Evolutionary conservation across 2,888 invertebrate genomes (phyloP).

Genomic region (Argynnis bischoffii): DNA sequence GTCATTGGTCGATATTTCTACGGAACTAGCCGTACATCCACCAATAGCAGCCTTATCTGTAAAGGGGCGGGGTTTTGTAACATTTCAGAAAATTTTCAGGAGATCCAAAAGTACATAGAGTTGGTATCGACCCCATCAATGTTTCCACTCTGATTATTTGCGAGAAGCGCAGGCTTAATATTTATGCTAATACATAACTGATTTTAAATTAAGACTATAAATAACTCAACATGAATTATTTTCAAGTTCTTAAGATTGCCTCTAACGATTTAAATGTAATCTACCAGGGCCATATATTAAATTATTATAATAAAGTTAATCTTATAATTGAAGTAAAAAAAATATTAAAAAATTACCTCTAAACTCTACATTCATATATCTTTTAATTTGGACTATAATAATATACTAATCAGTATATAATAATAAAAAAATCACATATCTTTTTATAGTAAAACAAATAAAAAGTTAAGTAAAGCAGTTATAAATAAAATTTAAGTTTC

Average conservation of each 20-base stretch:
- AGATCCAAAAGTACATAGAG: slow-evolving; percentile 61
- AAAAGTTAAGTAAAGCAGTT: too few species aligned
- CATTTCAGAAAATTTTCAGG: slow-evolving; percentile 79
- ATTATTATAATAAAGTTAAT: too few species aligned
- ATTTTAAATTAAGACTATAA: slow-evolving; percentile 11
- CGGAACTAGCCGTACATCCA: slow-evolving; percentile 60
- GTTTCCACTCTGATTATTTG: slow-evolving; percentile 53
- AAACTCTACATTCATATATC: too few species aligned
- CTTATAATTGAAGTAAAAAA: too few species aligned
- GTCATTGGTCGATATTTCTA: slow-evolving; percentile 66
- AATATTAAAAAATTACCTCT: too few species aligned
- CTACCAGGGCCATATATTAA: too few species aligned
- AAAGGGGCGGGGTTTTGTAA: slow-evolving; percentile 73
- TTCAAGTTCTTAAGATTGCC: background rate
- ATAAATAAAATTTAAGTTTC: too few species aligned
- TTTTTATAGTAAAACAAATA: too few species aligned
- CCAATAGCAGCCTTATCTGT: slow-evolving; percentile 68
- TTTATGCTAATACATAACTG: slow-evolving; percentile 19
- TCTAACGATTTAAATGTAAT: background rate
- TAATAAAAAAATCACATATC: too few species aligned
- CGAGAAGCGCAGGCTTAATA: slow-evolving; percentile 42
- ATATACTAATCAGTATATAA: too few species aligned
- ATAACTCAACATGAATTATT: background rate
- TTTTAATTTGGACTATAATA: too few species aligned
- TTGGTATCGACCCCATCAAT: slow-evolving; percentile 55